Percentiles rank a stretch among this genome's conserved stretches.
These are phyloP conservation scores for Dasyprocta punctata DNA, from an alignment of 2,113 vertebrate genomes.

Conservation along the genomic window DNA sequence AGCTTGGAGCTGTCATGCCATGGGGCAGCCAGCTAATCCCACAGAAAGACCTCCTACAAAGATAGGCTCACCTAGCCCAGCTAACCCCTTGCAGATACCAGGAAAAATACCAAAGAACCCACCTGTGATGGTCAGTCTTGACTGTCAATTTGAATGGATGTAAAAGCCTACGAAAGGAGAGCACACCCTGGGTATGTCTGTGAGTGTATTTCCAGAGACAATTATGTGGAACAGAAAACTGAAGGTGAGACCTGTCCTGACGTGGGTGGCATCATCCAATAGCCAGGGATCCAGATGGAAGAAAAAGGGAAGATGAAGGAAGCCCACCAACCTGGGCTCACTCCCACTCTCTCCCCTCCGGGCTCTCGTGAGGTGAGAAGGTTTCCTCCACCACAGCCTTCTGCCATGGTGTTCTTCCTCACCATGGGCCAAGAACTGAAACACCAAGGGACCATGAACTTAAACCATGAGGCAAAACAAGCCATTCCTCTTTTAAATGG, in stretches of 20 bases:
- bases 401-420: not conserved
- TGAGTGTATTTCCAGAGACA: not conserved
- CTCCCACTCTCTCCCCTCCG: not conserved
- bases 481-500: not conserved
- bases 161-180: not conserved
- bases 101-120: not conserved
- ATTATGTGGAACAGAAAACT: not conserved
- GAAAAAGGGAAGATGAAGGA: too few species aligned
- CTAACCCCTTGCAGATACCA: not conserved
- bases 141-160: not conserved
- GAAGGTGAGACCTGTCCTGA: not conserved
- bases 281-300: not conserved
- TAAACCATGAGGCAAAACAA: not conserved
- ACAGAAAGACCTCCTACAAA: not conserved
- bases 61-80: not conserved
- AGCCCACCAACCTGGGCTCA: not conserved
- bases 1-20: not conserved
- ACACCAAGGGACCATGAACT: not conserved
- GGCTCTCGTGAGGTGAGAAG: not conserved
- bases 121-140: not conserved
- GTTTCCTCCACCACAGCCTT: not conserved
- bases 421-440: not conserved
- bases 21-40: not conserved
- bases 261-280: not conserved
- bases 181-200: too few species aligned